Percentiles rank a stretch among this genome's conserved stretches.
Evolutionary conservation across 92 coral and sea anemone genomes (phyloP).

Genomic region (Zoanthus sociatus): DNA sequence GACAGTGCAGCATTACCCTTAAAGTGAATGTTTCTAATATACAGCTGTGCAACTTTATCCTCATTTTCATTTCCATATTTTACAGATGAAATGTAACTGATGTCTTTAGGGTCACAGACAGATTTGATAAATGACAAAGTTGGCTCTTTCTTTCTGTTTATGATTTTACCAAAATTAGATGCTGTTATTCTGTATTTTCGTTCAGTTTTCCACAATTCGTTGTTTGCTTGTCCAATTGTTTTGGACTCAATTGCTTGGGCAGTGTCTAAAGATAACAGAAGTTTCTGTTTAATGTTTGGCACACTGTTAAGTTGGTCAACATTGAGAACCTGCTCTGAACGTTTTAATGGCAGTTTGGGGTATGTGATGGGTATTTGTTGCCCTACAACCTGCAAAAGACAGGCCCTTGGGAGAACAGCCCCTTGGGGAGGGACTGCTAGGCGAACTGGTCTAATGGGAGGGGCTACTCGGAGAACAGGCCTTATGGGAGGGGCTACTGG

Average conservation of each 20-base stretch:
- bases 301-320: constrained; percentile 34
- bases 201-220: constrained; percentile 29
- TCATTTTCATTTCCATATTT: constrained; percentile 56
- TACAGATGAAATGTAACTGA: constrained; percentile 46
- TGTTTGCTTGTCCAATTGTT: constrained; percentile 47
- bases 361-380: constrained; percentile 1
- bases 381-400: too few species aligned
- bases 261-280: constrained; percentile 41
- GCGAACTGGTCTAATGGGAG: too few species aligned
- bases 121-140: constrained; percentile 39
- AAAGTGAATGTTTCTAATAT: constrained; percentile 31
- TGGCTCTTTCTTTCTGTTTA: constrained; percentile 35
- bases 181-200: constrained; percentile 36
- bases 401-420: too few species aligned
- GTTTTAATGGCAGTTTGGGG: constrained; percentile 50
- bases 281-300: constrained; percentile 35
- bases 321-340: constrained; percentile 44
- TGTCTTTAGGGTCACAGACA: constrained; percentile 51
- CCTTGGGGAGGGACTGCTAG: too few species aligned
- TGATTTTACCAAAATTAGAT: constrained; percentile 46
- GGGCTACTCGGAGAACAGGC: too few species aligned
- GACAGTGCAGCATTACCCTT: constrained; percentile 48
- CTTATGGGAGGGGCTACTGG: too few species aligned
- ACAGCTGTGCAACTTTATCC: constrained; percentile 48
- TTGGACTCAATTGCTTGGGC: constrained; percentile 46